Conservation (phyloP, 2,888 invertebrate species). For the Parapristionchus giblindavisi region DNA sequence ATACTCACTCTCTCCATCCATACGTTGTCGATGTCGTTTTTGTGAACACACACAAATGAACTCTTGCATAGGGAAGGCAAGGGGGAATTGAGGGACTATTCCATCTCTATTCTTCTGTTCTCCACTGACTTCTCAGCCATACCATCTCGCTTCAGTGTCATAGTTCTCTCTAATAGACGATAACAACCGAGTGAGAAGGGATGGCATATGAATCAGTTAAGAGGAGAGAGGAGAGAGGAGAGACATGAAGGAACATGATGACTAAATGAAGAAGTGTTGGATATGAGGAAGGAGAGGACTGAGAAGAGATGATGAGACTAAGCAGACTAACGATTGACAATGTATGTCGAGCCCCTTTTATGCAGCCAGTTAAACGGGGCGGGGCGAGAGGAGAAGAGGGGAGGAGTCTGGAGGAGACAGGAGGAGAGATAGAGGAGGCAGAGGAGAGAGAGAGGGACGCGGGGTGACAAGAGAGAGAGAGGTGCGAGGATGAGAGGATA, state of each 20-base stretch:
- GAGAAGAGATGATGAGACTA: neutral
- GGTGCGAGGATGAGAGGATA: no score
- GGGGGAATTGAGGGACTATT: conserved; percentile 14
- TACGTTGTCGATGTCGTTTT: neutral
- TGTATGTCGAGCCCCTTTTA: conserved; percentile 32
- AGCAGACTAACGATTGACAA: neutral
- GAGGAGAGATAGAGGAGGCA: neutral
- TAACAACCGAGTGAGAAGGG: conserved; percentile 24
- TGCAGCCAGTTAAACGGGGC: conserved; percentile 22
- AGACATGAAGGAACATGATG: conserved; percentile 8
- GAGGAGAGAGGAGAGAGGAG: conserved; percentile 13
- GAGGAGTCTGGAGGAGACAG: neutral
- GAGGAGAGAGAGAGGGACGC: neutral
- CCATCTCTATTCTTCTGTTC: conserved; percentile 5
- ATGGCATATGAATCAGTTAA: neutral
- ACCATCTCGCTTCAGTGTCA: conserved; percentile 40
- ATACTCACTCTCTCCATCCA: neutral
- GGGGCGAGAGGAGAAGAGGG: conserved; percentile 12
- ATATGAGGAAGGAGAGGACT: conserved; percentile 3
- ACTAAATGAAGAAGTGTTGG: neutral
- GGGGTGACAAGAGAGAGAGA: conserved; percentile 3
- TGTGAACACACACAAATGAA: no score
- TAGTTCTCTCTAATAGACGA: conserved; percentile 14
- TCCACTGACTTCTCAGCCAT: conserved; percentile 3
- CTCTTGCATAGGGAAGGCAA: no score